Percentiles rank a stretch among this genome's conserved stretches.
These are phyloP conservation scores for Lepus europaeus DNA, from an alignment of 2,113 vertebrate species.

Conservation along the genomic window DNA sequence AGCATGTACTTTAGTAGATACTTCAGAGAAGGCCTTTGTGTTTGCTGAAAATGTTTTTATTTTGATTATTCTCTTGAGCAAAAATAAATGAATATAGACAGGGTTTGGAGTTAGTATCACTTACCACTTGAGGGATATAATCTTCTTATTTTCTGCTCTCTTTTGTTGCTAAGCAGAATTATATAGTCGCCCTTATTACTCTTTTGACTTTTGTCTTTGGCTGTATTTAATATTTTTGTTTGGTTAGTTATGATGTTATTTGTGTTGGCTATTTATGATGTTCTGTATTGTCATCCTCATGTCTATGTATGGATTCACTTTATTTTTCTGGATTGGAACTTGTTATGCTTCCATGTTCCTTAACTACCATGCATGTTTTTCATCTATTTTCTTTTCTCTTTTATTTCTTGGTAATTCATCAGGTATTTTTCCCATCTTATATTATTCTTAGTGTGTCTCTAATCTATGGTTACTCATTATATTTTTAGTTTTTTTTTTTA, in stretches of 20 bases:
- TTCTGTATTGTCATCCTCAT: neutral
- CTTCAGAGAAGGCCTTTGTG: neutral
- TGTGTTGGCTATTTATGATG: conserved; percentile 7
- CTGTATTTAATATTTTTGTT: neutral
- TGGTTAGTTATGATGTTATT: conserved; percentile 25
- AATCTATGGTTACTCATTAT: neutral
- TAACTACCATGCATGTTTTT: neutral
- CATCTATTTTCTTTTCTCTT: neutral
- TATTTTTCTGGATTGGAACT: neutral
- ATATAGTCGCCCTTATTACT: neutral
- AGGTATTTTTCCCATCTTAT: neutral
- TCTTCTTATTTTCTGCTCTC: neutral
- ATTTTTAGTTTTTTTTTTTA: neutral
- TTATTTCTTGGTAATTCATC: neutral
- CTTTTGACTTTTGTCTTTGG: neutral
- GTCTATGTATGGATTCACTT: neutral
- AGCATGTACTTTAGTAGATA: neutral
- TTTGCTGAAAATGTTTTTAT: conserved; percentile 6
- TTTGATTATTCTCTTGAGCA: conserved; percentile 11
- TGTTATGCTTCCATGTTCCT: neutral
- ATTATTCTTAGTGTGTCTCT: neutral
- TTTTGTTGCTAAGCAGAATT: neutral
- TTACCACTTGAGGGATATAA: neutral
- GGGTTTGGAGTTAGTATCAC: neutral
- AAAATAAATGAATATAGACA: neutral